Conservation (phyloP, 2,888 invertebrate genomes). For the Synergus laeviventris region DNA sequence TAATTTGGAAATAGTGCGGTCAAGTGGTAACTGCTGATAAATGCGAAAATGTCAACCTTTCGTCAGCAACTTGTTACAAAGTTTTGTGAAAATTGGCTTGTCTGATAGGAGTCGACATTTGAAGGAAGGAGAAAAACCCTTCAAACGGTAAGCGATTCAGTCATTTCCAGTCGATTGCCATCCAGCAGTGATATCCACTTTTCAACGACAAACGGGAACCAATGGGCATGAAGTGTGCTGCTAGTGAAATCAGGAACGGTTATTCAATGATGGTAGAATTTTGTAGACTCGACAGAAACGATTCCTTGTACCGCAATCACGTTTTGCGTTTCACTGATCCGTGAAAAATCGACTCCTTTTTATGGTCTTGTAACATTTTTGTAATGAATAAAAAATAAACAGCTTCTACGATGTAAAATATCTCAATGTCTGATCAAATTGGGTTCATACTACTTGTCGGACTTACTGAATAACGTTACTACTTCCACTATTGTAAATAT, state of each 20-base stretch:
- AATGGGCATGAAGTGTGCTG: not conserved
- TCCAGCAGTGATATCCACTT: slow-evolving; percentile 64
- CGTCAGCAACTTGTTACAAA: slow-evolving; percentile 31
- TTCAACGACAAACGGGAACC: slow-evolving; percentile 56
- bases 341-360: not conserved
- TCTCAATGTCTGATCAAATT: slow-evolving; percentile 45
- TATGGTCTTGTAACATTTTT: not conserved
- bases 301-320: not conserved
- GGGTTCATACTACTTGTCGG: slow-evolving; percentile 45
- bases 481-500: not conserved
- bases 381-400: not conserved
- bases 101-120: slow-evolving; percentile 32
- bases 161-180: slow-evolving; percentile 65
- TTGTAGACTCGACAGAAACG: not conserved
- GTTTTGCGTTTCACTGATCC: not conserved
- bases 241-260: not conserved
- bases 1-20: not conserved
- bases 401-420: not conserved
- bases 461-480: not conserved
- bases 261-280: not conserved
- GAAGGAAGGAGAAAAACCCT: slow-evolving; percentile 55
- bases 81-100: slow-evolving; percentile 43
- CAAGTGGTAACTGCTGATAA: not conserved
- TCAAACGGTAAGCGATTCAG: slow-evolving; percentile 59
- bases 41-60: not conserved